Conservation (phyloP, 1,140 invertebrate genomes). For the Argopecten irradians region DNA sequence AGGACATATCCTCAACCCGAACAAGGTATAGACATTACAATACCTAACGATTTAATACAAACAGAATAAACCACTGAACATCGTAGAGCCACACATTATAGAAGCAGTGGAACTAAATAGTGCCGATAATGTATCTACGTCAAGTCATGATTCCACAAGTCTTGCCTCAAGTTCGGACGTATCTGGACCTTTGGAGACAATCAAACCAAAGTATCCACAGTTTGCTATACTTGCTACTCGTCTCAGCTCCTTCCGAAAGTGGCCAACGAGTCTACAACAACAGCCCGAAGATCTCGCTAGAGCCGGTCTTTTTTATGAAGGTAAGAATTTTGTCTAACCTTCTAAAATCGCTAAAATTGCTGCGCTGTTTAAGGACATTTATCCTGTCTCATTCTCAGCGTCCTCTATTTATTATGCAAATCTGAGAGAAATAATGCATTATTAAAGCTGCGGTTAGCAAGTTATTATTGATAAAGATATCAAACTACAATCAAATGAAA, state of each 20-base stretch:
- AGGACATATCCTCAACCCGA: too few relatives aligned
- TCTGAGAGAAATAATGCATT: not conserved
- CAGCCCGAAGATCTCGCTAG: slow-evolving; percentile 86
- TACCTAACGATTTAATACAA: too few relatives aligned
- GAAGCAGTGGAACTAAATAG: not conserved
- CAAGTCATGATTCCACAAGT: not conserved
- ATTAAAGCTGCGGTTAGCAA: not conserved
- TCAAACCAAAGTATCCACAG: slow-evolving; percentile 47
- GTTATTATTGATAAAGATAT: too few relatives aligned
- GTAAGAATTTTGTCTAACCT: slow-evolving; percentile 76
- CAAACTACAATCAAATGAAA: too few relatives aligned
- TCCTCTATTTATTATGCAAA: not conserved
- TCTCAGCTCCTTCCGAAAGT: slow-evolving; percentile 82
- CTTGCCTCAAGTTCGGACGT: not conserved
- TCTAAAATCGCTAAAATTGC: not conserved
- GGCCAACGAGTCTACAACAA: slow-evolving; percentile 77
- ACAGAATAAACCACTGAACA: too few relatives aligned
- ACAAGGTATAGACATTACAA: too few relatives aligned
- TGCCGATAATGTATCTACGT: not conserved
- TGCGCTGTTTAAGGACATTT: too few relatives aligned
- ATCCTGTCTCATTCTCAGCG: too few relatives aligned
- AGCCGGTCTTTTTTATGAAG: slow-evolving; percentile 93
- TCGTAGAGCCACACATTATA: not conserved
- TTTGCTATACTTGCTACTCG: slow-evolving; percentile 82
- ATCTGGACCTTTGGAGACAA: not conserved